Evolutionary conservation across 2,113 vertebrate genomes (phyloP).

Genomic region (Datnioides undecimradiatus): DNA sequence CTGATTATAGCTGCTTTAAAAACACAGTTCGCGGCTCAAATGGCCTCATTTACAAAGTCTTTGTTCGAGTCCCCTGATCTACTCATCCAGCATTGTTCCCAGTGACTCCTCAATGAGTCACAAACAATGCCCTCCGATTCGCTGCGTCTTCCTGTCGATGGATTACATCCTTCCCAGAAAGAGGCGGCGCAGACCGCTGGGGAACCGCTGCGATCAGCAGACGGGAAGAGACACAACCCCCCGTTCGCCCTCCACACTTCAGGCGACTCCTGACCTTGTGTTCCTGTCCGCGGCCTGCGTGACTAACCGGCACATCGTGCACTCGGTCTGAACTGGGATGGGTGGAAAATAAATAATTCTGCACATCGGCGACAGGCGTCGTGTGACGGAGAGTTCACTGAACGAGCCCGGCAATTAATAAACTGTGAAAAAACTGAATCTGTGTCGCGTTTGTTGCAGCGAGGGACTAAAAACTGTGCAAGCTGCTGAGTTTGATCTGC

Average conservation of each 20-base stretch:
- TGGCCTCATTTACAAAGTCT: background rate
- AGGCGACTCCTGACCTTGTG: slow-evolving; percentile 52
- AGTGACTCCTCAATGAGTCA: background rate
- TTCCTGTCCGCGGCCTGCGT: slow-evolving; percentile 23
- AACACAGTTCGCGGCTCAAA: background rate
- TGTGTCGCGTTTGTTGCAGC: background rate
- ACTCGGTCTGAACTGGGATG: slow-evolving; percentile 14
- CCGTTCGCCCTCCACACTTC: slow-evolving; percentile 13
- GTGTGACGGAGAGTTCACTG: background rate
- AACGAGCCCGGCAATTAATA: background rate
- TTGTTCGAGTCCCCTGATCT: background rate
- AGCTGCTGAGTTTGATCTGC: too few relatives aligned
- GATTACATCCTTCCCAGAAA: slow-evolving; percentile 49
- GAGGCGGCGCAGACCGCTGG: background rate
- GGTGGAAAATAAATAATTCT: background rate
- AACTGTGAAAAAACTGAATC: background rate
- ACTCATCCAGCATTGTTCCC: background rate
- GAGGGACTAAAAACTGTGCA: too few relatives aligned
- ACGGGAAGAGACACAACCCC: slow-evolving; percentile 33
- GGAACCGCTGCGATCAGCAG: slow-evolving; percentile 40
- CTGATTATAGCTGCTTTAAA: background rate
- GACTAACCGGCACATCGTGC: slow-evolving; percentile 22
- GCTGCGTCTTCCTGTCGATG: slow-evolving; percentile 32
- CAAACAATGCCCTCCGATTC: background rate
- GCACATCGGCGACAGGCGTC: background rate